Base-by-base conservation (phyloP, 2,797 vertebrate genomes). In the Protonibea diacanthus region DNA sequence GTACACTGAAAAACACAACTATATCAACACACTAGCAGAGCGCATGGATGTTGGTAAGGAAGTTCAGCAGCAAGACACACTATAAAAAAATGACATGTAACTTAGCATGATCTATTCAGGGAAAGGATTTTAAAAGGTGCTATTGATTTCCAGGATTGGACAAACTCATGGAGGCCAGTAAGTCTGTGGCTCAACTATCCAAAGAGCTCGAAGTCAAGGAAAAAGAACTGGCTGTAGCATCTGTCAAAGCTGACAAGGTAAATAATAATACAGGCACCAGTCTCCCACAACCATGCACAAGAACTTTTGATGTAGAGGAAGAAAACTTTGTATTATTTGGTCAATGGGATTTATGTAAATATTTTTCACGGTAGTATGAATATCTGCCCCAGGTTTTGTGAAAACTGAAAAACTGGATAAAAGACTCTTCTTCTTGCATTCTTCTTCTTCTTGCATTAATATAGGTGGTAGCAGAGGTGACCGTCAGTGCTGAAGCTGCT, bases 391-490 rank as follows among this genome's bases (percentile, higher is more conserved):
- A 47, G 14, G 3, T 72, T 66, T 53, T 47, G 17, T 23, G 2
- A 61, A 49, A 58, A 52, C 23, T 25, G 14, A 51, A 20, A 55
- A 48, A 68, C 6, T 49, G 20, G 12, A 38, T 65, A 38, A 38
- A 38, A 9, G 33, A 38, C 33, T 38, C 33, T 38, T 38, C 2
- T 61, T 75, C 17, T 70, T 75, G 52, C n/a, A n/a, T n/a, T 38
- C 33, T 38, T 38, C 2, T 61, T 75, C 17, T 70, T 75, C 48
- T 60, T 66, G 21, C 38, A 58, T 20, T 79, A 71, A 77, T 68
- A n/a, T 68, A 97, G 96, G 96, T 97, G 20, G 74, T 97, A 84
- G 95, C 95, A 77, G 96, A 97, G 93, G 96, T 97, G 76, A 97
- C 94, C 18, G 77, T 92, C 71, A 96, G 93, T 75, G 96, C 96